Evolutionary conservation across 2,797 vertebrate species (phyloP).

Genomic region (Falco berigora): DNA sequence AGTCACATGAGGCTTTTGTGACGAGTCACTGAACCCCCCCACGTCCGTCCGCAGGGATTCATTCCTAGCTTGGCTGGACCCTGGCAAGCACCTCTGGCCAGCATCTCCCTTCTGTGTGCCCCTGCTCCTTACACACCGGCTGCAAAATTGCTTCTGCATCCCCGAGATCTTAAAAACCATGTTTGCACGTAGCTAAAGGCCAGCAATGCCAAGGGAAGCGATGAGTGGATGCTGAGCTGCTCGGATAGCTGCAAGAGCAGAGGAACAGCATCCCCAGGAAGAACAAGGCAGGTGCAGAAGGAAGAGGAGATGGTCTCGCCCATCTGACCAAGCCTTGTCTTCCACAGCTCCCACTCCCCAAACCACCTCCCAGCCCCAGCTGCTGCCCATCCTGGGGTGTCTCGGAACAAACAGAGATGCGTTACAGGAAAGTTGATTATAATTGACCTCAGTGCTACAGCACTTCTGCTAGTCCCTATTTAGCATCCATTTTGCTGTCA

Average conservation of each 20-base stretch:
- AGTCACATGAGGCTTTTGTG: background rate
- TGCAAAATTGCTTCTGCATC: background rate
- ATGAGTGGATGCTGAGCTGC: background rate
- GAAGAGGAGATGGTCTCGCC: background rate
- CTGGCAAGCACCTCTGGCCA: background rate
- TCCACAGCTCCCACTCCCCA: background rate
- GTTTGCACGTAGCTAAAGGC: accelerated
- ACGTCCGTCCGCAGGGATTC: background rate
- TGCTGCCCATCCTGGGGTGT: background rate
- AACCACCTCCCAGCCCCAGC: background rate
- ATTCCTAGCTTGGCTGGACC: background rate
- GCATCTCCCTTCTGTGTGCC: accelerated
- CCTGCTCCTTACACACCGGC: background rate
- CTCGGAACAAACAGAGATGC: background rate
- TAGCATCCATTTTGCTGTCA: background rate
- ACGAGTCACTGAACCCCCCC: background rate
- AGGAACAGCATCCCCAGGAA: background rate
- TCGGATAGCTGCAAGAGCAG: background rate
- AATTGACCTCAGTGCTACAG: background rate
- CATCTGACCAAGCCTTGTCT: background rate
- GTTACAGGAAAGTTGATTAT: background rate
- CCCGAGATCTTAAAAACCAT: background rate
- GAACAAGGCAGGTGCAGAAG: background rate
- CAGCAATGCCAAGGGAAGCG: background rate
- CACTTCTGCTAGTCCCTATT: background rate